These are phyloP conservation scores for Thymallus thymallus DNA, from an alignment of 2,113 vertebrate genomes.

Conservation along the genomic window DNA sequence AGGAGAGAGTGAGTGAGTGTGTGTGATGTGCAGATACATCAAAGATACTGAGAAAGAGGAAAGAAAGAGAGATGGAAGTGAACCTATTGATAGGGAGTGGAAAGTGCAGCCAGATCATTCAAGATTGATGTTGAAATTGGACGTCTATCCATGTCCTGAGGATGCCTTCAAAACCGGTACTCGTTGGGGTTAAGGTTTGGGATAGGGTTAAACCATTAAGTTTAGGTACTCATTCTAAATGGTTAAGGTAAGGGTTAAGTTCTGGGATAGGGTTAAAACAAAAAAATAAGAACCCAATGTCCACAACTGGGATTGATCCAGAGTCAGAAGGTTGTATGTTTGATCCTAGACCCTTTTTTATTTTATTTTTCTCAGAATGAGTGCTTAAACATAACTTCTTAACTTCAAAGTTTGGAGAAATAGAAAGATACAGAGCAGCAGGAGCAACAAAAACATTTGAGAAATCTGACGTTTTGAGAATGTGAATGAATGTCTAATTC, in stretches of 20 bases:
- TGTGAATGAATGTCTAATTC: not conserved
- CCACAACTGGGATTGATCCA: too few species aligned
- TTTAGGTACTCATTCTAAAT: not conserved
- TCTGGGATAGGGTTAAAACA: too few species aligned
- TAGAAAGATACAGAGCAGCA: not conserved
- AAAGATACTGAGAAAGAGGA: too few species aligned
- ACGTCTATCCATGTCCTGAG: too few species aligned
- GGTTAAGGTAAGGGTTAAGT: too few species aligned
- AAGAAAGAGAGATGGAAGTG: not conserved
- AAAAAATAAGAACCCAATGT: too few species aligned
- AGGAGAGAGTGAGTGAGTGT: constrained; percentile 20
- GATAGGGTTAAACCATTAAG: not conserved
- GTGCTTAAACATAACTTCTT: not conserved
- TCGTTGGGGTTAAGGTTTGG: too few species aligned
- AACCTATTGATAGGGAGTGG: too few species aligned
- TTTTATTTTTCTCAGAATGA: constrained; percentile 3
- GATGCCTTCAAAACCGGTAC: too few species aligned
- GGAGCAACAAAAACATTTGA: not conserved
- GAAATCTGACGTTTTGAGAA: not conserved
- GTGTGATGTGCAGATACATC: not conserved
- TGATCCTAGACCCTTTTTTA: not conserved
- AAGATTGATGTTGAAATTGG: too few species aligned
- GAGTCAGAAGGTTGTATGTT: too few species aligned
- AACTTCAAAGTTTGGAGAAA: not conserved
- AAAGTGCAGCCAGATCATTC: too few species aligned